phyloP scores from a whole-genome alignment of 2,797 vertebrate genomes.

The Amblyraja radiata region DNA sequence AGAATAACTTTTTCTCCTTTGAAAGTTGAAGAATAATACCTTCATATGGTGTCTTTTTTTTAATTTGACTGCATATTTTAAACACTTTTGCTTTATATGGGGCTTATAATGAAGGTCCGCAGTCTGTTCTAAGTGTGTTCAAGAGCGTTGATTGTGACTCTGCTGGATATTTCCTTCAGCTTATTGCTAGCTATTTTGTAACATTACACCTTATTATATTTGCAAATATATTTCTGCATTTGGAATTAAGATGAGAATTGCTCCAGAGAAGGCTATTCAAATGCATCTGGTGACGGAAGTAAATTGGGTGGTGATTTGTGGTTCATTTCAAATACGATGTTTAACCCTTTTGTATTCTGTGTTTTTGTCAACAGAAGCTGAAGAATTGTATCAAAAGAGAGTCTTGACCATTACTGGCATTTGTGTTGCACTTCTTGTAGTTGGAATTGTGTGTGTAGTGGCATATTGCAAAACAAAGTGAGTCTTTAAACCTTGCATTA shows the following conservation, averaged over 20 bases:
- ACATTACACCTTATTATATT: not conserved
- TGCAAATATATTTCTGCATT: not conserved
- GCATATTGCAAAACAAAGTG: conserved; percentile 99
- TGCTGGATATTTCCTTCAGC: not conserved
- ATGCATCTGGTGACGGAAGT: not conserved
- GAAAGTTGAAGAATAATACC: not conserved
- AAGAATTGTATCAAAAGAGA: conserved; percentile 97
- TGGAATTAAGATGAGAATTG: not conserved
- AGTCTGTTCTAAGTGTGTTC: conserved; percentile 1
- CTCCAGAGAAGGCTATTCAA: not conserved
- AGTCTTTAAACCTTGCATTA: conserved; percentile 53
- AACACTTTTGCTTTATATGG: not conserved
- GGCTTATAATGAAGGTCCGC: not conserved
- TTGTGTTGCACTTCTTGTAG: conserved; percentile 91
- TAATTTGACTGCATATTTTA: not conserved
- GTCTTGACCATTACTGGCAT: conserved; percentile 97
- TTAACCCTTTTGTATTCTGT: not conserved
- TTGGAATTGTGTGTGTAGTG: conserved; percentile 96
- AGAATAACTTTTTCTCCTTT: not conserved
- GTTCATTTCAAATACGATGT: not conserved
- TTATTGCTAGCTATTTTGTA: conserved; percentile 11
- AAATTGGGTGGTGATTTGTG: not conserved
- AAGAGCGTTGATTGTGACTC: not conserved
- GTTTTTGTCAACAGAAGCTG: conserved; percentile 71
- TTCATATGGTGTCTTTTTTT: not conserved